Conservation (phyloP, 2,797 vertebrate genomes). For the Smutsia gigantea region DNA sequence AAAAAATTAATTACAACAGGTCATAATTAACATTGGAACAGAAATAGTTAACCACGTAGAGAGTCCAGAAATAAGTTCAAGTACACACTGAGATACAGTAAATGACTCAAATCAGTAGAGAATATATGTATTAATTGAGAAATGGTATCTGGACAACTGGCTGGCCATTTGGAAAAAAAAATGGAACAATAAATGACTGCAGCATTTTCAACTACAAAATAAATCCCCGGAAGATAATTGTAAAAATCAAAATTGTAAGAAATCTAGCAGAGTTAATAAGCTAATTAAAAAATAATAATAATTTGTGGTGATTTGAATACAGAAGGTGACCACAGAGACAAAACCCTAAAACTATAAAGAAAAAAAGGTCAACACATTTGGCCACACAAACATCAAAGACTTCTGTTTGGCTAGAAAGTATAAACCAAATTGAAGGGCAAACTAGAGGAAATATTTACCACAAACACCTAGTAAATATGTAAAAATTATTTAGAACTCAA, state of each 20-base stretch:
- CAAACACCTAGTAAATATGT: not conserved
- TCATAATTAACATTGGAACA: not conserved
- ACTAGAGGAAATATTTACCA: not conserved
- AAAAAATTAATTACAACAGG: not conserved
- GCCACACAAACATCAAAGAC: not conserved
- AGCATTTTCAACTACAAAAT: not conserved
- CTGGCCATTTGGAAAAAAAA: not conserved
- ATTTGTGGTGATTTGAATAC: not conserved
- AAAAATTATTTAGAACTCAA: not conserved
- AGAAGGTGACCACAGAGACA: not conserved
- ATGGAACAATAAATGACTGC: not conserved
- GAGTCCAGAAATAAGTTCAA: conserved; percentile 4
- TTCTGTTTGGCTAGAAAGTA: not conserved
- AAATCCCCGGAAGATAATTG: not conserved
- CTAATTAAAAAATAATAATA: not conserved
- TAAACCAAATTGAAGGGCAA: conserved; percentile 1
- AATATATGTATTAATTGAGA: not conserved
- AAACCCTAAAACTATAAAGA: not conserved
- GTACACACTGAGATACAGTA: not conserved
- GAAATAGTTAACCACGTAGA: not conserved
- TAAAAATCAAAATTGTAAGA: not conserved
- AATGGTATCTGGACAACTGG: not conserved
- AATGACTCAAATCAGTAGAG: conserved; percentile 15
- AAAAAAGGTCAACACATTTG: not conserved
- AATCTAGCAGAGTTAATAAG: not conserved